Percentiles rank a stretch among this genome's conserved stretches.
Conservation (phyloP, 2,113 vertebrate species). For the Myocastor coypus region DNA sequence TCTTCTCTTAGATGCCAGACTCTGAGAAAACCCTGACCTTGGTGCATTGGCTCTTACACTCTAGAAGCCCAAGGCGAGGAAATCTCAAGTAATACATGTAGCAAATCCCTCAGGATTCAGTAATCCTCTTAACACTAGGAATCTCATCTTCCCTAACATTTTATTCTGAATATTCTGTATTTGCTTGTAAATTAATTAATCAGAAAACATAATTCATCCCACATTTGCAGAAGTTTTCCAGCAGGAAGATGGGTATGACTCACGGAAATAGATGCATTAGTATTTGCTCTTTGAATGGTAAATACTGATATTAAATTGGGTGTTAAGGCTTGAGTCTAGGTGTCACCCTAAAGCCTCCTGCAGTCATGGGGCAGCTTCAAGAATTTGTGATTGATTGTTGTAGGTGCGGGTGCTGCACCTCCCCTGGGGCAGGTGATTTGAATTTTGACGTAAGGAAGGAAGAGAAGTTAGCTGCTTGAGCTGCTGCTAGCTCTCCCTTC, state of each 20-base stretch:
- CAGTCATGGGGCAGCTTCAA: too few species aligned
- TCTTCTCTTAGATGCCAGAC: background rate
- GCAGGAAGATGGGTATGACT: background rate
- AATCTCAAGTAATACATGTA: background rate
- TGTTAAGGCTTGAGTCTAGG: too few species aligned
- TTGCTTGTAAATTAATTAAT: constrained; percentile 11
- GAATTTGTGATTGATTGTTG: too few species aligned
- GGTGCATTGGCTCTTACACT: background rate
- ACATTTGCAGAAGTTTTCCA: constrained; percentile 28
- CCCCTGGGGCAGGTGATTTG: too few species aligned
- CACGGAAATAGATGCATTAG: background rate
- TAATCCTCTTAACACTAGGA: background rate
- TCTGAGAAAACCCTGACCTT: background rate
- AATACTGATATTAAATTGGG: background rate
- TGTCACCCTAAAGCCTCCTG: too few species aligned
- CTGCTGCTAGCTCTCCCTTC: too few species aligned
- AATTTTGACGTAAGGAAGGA: too few species aligned
- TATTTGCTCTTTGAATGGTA: background rate
- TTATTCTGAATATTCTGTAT: background rate
- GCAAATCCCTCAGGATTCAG: background rate
- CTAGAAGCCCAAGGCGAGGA: background rate
- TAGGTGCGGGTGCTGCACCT: too few species aligned
- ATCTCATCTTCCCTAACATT: background rate
- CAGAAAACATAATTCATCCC: background rate
- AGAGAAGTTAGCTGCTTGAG: too few species aligned